These are phyloP conservation scores for Monomorium pharaonis DNA, from an alignment of 1,140 invertebrate genomes.

Conservation along the genomic window DNA sequence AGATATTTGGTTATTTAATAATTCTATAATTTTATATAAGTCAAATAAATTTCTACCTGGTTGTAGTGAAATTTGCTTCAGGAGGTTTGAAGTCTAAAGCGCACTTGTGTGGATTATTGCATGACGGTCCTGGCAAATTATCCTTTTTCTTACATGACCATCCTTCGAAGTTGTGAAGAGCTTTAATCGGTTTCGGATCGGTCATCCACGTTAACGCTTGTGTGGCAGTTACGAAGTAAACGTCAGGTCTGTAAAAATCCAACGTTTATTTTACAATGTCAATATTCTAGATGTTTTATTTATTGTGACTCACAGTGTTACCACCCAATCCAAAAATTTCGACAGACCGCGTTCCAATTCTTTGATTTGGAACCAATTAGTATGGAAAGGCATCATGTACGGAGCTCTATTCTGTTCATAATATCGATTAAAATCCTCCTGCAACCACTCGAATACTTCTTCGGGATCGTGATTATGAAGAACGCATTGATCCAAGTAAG, in stretches of 20 bases:
- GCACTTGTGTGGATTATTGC: conserved; percentile 94
- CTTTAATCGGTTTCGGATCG: conserved; percentile 90
- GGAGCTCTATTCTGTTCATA: conserved; percentile 95
- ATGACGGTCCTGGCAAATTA: conserved; percentile 89
- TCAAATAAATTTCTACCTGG: conserved; percentile 84
- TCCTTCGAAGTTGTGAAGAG: conserved; percentile 90
- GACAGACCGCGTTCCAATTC: conserved; percentile 93
- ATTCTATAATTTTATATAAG: background rate
- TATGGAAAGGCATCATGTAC: conserved; percentile 97
- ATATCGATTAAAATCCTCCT: conserved; percentile 95
- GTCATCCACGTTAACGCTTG: conserved; percentile 96
- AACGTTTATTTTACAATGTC: conserved; percentile 25
- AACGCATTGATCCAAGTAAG: conserved; percentile 97
- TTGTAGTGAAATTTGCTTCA: conserved; percentile 91
- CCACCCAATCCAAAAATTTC: conserved; percentile 94
- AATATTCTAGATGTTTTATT: background rate
- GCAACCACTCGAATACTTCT: conserved; percentile 95
- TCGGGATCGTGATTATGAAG: conserved; percentile 94
- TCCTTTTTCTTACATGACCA: conserved; percentile 93
- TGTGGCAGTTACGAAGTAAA: conserved; percentile 96
- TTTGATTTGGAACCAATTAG: conserved; percentile 97
- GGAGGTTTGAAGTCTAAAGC: conserved; percentile 92
- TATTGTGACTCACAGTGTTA: conserved; percentile 88
- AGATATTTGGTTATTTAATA: conserved; percentile 24
- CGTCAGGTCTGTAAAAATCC: conserved; percentile 89